Base-by-base conservation (phyloP, 2,797 vertebrate species). In the Lerista edwardsae region DNA sequence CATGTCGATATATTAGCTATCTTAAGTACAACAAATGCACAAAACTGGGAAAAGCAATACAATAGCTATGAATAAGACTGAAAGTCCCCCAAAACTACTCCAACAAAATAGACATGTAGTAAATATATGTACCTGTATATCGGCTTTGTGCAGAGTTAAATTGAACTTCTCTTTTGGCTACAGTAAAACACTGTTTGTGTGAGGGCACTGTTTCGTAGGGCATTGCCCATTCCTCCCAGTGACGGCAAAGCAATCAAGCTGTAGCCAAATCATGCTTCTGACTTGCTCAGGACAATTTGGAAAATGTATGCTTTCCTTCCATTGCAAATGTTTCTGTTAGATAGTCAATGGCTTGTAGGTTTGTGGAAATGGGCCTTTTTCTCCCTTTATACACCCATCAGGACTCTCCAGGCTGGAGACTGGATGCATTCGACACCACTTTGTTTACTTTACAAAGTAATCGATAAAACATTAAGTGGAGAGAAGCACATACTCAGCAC, bases 401-500 rank as follows among this genome's bases (percentile, higher is more conserved):
- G 14, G 23, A 51, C n/a, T 47, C 74, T 23, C 21, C 10, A 2
- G n/a, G 1, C 47, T 6, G 81, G 61, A 31, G 62, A 29, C 1
- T 41, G 69, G 29, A 4, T 57, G 72, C 57, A 19, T 73, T 29
- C 34, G 31, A 65, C 57, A 0, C 31, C 76, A 80, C 80, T 44
- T 69, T 25, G 84, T 11, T 92, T 77, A 80, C 89, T 88, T 86
- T 82, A 36, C 76, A 80, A 80, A 81, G 86, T 84, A 83, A 91
- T 91, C 64, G 3, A 90, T 90, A 82, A 44, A 81, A 75, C 85
- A 86, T 75, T 41, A 29, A 44, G 15, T 2, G 79, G 89, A 87
- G 75, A 91, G 86, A 88, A 85, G 80, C 75, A 34, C 93, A 79
- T 1, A 87, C 90, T 92, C 84, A 85, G 90, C 83, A 4, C 92